Evolutionary conservation across 2,888 invertebrate genomes (phyloP).

Genomic region (Trimorus sp.): DNA sequence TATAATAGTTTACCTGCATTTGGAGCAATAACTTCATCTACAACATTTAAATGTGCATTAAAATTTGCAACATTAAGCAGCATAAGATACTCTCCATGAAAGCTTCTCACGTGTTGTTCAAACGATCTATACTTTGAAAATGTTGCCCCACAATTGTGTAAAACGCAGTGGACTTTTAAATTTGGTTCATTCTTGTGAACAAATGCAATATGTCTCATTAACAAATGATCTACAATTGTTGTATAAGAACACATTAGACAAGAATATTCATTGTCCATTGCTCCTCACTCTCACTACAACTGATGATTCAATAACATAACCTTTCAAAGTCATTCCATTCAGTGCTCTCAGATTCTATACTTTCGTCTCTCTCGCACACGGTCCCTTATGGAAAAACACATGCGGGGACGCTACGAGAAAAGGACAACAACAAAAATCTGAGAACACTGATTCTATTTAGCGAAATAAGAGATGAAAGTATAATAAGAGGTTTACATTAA

Average conservation of each 20-base stretch:
- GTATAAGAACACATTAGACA: constrained; percentile 28
- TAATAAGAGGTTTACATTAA: constrained; percentile 12
- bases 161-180: constrained; percentile 32
- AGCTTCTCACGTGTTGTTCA: constrained; percentile 12
- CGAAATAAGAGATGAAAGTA: background rate
- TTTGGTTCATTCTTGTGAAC: constrained; percentile 34
- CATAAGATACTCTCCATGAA: constrained; percentile 3
- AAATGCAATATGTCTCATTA: constrained; percentile 22
- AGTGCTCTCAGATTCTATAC: background rate
- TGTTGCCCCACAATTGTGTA: constrained; percentile 27
- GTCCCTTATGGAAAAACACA: too few species aligned
- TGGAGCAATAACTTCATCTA: background rate
- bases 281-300: background rate
- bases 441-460: background rate
- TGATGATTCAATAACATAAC: background rate
- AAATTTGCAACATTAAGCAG: constrained; percentile 8
- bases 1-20: constrained; percentile 3
- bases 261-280: constrained; percentile 14
- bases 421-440: background rate
- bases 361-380: too few species aligned
- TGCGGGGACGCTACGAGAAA: too few species aligned
- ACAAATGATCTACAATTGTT: constrained; percentile 18
- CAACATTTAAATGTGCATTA: background rate
- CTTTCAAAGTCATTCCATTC: background rate
- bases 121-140: constrained; percentile 24